Percentiles rank a stretch among this genome's conserved stretches.
Conservation (phyloP, 2,888 invertebrate genomes). For the Notodonta ziczac region DNA sequence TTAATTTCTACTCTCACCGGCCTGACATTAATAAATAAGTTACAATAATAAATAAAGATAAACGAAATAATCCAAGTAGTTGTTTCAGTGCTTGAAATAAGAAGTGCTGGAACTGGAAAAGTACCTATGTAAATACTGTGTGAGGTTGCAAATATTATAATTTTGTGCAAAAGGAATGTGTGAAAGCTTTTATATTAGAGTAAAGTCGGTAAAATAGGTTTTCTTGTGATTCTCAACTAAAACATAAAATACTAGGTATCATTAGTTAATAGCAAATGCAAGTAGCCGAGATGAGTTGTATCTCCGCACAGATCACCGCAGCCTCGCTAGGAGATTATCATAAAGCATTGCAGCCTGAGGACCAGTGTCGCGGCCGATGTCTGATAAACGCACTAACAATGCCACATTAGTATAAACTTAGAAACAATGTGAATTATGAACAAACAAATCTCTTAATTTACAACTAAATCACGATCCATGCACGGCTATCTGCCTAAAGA, state of each 20-base stretch:
- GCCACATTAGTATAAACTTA: constrained; percentile 43
- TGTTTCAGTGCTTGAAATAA: too few relatives aligned
- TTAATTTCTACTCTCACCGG: too few relatives aligned
- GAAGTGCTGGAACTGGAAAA: too few relatives aligned
- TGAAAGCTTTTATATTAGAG: neutral
- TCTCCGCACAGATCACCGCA: constrained; percentile 40
- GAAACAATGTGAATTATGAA: constrained; percentile 45
- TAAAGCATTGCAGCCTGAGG: constrained; percentile 37
- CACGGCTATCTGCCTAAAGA: constrained; percentile 20
- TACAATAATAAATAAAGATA: too few relatives aligned
- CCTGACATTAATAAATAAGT: too few relatives aligned
- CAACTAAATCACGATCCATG: constrained; percentile 26
- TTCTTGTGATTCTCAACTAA: too few relatives aligned
- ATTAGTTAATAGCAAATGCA: constrained; percentile 43
- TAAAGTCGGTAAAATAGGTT: too few relatives aligned
- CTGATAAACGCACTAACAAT: constrained; percentile 45
- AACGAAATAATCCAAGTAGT: too few relatives aligned
- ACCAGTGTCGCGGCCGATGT: constrained; percentile 36
- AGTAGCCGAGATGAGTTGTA: constrained; percentile 48
- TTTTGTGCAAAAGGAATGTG: neutral
- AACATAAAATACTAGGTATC: neutral
- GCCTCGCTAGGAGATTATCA: constrained; percentile 48
- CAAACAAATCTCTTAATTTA: constrained; percentile 26
- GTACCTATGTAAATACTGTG: too few relatives aligned
- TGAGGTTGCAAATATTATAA: constrained; percentile 7